These are phyloP conservation scores for Hiodon tergisus DNA, from an alignment of 2,113 vertebrate species.

Conservation along the genomic window DNA sequence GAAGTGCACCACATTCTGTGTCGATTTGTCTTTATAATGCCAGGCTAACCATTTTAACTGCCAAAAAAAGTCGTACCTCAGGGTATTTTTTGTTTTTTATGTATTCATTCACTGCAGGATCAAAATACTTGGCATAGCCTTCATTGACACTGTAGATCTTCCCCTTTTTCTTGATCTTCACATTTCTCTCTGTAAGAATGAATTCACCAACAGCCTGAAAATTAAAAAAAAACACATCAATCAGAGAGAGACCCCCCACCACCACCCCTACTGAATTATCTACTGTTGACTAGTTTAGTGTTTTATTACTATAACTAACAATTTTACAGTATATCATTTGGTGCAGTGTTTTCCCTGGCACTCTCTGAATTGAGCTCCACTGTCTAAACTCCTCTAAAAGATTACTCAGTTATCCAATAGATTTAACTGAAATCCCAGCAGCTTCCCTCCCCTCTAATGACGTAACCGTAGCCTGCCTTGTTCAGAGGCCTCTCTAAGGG, in stretches of 20 bases:
- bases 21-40: no score
- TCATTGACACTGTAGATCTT: conserved; percentile 94
- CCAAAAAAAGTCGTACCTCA: conserved; percentile 65
- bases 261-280: no score
- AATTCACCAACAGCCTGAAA: conserved; percentile 86
- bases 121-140: conserved; percentile 91
- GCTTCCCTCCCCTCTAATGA: background rate
- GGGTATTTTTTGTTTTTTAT: conserved; percentile 92
- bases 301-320: background rate
- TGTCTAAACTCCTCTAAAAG: background rate
- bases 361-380: background rate
- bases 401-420: no score
- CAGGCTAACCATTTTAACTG: background rate
- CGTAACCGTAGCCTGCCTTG: background rate
- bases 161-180: conserved; percentile 87
- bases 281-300: background rate
- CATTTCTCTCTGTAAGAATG: conserved; percentile 84
- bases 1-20: no score
- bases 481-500: background rate
- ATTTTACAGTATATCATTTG: background rate
- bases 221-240: conserved; percentile 1
- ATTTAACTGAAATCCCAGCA: no score
- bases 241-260: no score
- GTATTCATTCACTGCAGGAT: conserved; percentile 81
- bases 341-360: conserved; percentile 1